Percentiles rank a stretch among this genome's conserved stretches.
These are phyloP conservation scores for Dasypus novemcinctus DNA, from an alignment of 2,113 vertebrate genomes.

Conservation along the genomic window DNA sequence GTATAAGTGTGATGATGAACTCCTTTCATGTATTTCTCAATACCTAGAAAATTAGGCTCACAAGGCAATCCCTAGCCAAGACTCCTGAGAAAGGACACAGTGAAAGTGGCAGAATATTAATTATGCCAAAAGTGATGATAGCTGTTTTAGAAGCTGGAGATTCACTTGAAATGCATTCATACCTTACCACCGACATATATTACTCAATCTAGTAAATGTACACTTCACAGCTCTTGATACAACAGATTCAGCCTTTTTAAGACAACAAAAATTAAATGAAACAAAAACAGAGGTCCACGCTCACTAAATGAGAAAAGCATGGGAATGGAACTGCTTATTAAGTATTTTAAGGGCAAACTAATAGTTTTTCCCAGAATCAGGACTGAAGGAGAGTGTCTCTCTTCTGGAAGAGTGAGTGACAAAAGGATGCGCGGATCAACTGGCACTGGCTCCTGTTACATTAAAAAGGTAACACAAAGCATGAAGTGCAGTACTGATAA, in stretches of 20 bases:
- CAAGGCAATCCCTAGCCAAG: background rate
- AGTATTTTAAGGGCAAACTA: background rate
- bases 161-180: background rate
- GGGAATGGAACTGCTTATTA: background rate
- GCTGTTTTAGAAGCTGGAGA: background rate
- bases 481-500: background rate
- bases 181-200: background rate
- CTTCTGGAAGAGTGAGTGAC: background rate
- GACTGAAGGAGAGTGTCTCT: background rate
- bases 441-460: background rate
- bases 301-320: background rate
- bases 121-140: background rate
- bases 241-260: background rate
- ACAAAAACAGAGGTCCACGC: background rate
- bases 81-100: background rate
- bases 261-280: constrained; percentile 15
- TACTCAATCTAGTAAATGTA: background rate
- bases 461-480: background rate
- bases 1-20: background rate
- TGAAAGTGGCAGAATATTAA: constrained; percentile 10
- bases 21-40: constrained; percentile 54
- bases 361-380: background rate
- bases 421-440: background rate
- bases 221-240: background rate
- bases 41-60: background rate